These are phyloP conservation scores for Diplogasteroides magnus DNA, from an alignment of 1,140 invertebrate species.

Conservation along the genomic window DNA sequence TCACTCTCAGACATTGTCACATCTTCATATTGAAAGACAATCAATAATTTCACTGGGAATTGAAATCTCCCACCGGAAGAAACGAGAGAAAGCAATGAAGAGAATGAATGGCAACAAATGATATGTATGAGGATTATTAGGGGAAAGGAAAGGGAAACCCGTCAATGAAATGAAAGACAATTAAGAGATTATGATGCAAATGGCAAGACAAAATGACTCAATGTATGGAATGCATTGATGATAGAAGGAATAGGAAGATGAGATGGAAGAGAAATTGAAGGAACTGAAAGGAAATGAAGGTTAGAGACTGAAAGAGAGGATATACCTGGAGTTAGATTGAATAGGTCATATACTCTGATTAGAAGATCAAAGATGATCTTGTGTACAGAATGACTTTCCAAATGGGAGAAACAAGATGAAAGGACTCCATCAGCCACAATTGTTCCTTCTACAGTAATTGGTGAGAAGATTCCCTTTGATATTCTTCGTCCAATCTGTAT, in stretches of 20 bases:
- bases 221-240: not conserved
- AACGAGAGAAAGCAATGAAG: too few species aligned
- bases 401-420: slow-evolving; percentile 85
- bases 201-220: not conserved
- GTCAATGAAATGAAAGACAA: not conserved
- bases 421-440: slow-evolving; percentile 81
- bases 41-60: too few species aligned
- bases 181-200: not conserved
- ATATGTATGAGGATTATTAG: too few species aligned
- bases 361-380: slow-evolving; percentile 28
- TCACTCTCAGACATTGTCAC: too few species aligned
- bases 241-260: not conserved
- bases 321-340: too few species aligned
- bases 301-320: too few species aligned
- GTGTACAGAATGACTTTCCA: slow-evolving; percentile 72
- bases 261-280: not conserved
- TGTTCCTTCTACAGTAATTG: slow-evolving; percentile 78
- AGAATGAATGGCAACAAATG: too few species aligned
- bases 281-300: not conserved
- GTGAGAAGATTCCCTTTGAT: slow-evolving; percentile 75
- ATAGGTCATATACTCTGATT: not conserved
- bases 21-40: too few species aligned
- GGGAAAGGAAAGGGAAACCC: too few species aligned
- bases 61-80: too few species aligned
- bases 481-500: slow-evolving; percentile 51